Base-by-base conservation (phyloP, 2,888 invertebrate genomes). In the Candidula unifasciata region DNA sequence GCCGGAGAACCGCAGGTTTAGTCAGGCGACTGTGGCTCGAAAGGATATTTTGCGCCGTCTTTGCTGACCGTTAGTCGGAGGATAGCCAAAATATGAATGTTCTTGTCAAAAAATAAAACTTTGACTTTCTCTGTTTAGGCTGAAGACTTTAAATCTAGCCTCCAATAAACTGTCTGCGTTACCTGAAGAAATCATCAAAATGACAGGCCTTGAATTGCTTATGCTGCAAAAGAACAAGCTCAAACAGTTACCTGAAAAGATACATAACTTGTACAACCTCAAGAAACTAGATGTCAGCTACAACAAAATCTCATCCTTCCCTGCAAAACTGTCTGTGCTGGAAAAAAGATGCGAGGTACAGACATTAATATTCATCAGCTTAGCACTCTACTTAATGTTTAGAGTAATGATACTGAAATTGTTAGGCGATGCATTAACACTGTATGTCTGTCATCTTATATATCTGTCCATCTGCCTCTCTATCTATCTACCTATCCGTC, bases 211-310 rank as follows among this genome's bases (percentile, higher is more conserved):
- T 3, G 96, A 96, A 88, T 93, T 93, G 3, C 93, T 98, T 54
- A 96, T 97, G 91, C 94, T 98, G 35, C 97, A 97, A 0, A 95
- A 95, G 87, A 98, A 98, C 93, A 96, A 96, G 18, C 96, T 98
- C 80, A 95, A 90, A 81, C 76, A 88, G 0, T 80, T 93, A 16
- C 93, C 93, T 30, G 93, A 93, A 57, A 86, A 88, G 27, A 87
- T 93, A 18, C 90, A 90, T 80, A 93, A 93, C 86, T 88, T 93
- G 57, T 89, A 92, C 1, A 86, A 87, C 8, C 83, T 93, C 8
- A 86, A 87, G 30, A 89, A 91, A 37, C 87, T 93, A 6, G 89
- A 93, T 86, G 88, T 92, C 16, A 91, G 92, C 0, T 90, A 93
- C 86, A 93, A 93, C 88, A 91, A 91, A 84, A 89, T 93, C 78